A percentile compares a stretch with the other conserved stretches of the same genome.
Conservation (phyloP, 2,113 vertebrate species). For the Conger conger region DNA sequence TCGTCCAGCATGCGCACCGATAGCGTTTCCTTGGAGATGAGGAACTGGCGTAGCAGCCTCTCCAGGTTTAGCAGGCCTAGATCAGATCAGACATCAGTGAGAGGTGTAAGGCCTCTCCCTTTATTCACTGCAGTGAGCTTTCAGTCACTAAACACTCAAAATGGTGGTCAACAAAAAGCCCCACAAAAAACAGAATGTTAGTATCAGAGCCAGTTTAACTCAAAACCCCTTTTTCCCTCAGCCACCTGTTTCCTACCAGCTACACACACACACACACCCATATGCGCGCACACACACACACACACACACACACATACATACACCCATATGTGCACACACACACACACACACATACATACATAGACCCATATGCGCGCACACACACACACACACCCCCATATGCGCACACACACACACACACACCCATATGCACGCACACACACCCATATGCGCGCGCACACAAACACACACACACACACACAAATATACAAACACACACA, state of each 20-base stretch:
- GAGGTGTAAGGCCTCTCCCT: constrained; percentile 12
- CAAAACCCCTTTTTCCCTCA: no score
- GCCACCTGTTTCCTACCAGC: constrained; percentile 8
- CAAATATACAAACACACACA: no score
- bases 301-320: not conserved
- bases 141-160: not conserved
- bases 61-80: constrained; percentile 96
- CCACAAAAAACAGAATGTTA: no score
- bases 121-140: not conserved
- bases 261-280: not conserved
- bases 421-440: not conserved
- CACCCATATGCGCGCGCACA: no score
- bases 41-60: constrained; percentile 94
- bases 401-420: not conserved
- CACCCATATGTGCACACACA: no score
- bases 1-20: constrained; percentile 96
- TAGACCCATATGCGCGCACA: no score
- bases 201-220: no score
- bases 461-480: no score
- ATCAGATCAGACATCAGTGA: constrained; percentile 17
- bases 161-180: not conserved
- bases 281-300: not conserved
- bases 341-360: no score
- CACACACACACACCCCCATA: no score
- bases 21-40: constrained; percentile 97